Base-by-base conservation (phyloP, 64 coral and sea anemone species). In the Astreopora myriophthalma region DNA sequence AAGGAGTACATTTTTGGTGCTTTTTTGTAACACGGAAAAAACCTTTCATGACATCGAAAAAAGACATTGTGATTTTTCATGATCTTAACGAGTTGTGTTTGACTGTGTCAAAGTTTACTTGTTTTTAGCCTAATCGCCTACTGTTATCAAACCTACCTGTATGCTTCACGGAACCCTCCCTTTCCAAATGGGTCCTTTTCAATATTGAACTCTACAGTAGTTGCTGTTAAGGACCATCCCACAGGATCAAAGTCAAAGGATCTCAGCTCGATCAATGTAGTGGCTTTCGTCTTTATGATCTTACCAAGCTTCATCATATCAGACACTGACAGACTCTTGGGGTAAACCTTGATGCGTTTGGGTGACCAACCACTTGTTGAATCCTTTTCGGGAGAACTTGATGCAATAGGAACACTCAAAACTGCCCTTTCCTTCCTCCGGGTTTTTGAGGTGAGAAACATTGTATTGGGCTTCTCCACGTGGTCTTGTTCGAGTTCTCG, bases 241-340 rank as follows among this genome's bases (percentile, higher is more conserved):
- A 92, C 63, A 30, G 34, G 65, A 28, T 85, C 44, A 3, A 92
- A 23, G 39, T 92, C 77, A 66, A 92, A 92, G 36, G 84, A 36
- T 16, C 69, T 57, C n/a, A 91, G 51, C 31, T 83, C 73, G 38
- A 90, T 63, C 52, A 74, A 48, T 12, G 89, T 94, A 3, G 76
- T 81, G 11, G 39, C 34, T 37, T 73, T 83, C 3, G 19, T 60
- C 20, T 4, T 65, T n/a, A 85, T 76, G 30, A 87, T 36, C 51
- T 75, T 91, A 14, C 88, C 93, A 17, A 91, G 74, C 33, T 79
- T 85, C 24, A 91, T 32, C 93, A 95, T 95, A 26, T 91, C 80
- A 26, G 79, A 57, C 11, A 95, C 51, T 19, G 93, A 95, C 22
- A 95, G 51, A 39, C 93, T 91, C 62, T 85, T 86, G 6, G 80